These are phyloP conservation scores for Ploceus nigricollis DNA, from an alignment of 2,113 vertebrate genomes.

Conservation along the genomic window DNA sequence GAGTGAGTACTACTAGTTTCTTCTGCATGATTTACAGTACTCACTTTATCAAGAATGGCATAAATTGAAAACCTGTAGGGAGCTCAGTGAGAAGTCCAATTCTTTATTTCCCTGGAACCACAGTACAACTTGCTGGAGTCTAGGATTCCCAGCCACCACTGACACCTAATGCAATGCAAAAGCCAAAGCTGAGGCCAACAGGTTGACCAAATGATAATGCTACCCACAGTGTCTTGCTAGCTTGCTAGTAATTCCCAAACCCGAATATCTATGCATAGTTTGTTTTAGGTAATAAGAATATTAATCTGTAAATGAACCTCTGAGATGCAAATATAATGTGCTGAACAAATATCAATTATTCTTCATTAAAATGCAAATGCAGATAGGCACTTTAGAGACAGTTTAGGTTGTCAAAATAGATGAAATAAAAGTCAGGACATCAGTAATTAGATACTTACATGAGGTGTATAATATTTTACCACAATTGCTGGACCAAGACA, in stretches of 20 bases:
- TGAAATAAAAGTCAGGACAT: background rate
- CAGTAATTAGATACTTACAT: background rate
- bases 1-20: background rate
- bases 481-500: background rate
- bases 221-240: background rate
- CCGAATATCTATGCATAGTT: background rate
- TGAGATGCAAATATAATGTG: background rate
- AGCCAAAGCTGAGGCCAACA: background rate
- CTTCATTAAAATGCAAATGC: conserved; percentile 54
- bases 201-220: background rate
- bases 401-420: background rate
- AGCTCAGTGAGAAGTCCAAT: background rate
- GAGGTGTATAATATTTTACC: background rate
- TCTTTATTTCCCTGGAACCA: background rate
- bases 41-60: background rate
- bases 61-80: background rate
- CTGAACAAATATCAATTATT: conserved; percentile 36
- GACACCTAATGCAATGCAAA: background rate
- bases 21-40: background rate
- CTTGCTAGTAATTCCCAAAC: background rate
- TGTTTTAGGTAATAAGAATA: conserved; percentile 44
- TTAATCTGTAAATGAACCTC: conserved; percentile 10
- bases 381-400: background rate
- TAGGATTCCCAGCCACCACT: background rate
- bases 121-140: background rate